Percentiles rank a stretch among this genome's conserved stretches.
Evolutionary conservation across 2,113 vertebrate species (phyloP).

Genomic region (Tringa solitaria): DNA sequence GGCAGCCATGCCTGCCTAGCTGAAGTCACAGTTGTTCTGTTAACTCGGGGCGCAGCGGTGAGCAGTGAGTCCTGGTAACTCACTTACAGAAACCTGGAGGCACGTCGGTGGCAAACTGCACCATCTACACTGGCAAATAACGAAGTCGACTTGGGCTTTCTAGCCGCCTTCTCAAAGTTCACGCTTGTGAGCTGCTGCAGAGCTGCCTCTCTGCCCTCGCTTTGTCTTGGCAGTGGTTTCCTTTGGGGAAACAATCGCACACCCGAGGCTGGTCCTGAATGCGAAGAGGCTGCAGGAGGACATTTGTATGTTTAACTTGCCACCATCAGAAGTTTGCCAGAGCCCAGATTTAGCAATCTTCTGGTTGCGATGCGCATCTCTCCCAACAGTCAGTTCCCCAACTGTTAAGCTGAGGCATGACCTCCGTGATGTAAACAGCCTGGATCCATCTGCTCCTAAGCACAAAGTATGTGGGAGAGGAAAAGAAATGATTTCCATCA

Average conservation of each 20-base stretch:
- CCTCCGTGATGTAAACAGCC: slow-evolving; percentile 67
- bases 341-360: slow-evolving; percentile 58
- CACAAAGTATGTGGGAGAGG: slow-evolving; percentile 62
- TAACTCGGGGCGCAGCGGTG: fast-evolving
- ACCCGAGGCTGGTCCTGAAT: neutral
- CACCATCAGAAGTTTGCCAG: slow-evolving; percentile 10
- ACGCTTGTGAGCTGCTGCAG: neutral
- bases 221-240: fast-evolving
- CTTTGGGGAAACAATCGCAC: neutral
- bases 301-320: slow-evolving; percentile 45
- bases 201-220: neutral
- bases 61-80: neutral
- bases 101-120: fast-evolving
- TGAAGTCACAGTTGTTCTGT: neutral
- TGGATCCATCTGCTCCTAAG: slow-evolving; percentile 67
- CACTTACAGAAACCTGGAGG: neutral
- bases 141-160: neutral
- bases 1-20: neutral
- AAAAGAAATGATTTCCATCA: slow-evolving; percentile 47
- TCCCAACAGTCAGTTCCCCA: slow-evolving; percentile 58
- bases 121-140: neutral
- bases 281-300: slow-evolving; percentile 22
- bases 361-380: slow-evolving; percentile 35
- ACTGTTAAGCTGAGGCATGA: slow-evolving; percentile 65
- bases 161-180: neutral